Base-by-base conservation (phyloP, 2,888 invertebrate species). In the Hetaerina titia region DNA sequence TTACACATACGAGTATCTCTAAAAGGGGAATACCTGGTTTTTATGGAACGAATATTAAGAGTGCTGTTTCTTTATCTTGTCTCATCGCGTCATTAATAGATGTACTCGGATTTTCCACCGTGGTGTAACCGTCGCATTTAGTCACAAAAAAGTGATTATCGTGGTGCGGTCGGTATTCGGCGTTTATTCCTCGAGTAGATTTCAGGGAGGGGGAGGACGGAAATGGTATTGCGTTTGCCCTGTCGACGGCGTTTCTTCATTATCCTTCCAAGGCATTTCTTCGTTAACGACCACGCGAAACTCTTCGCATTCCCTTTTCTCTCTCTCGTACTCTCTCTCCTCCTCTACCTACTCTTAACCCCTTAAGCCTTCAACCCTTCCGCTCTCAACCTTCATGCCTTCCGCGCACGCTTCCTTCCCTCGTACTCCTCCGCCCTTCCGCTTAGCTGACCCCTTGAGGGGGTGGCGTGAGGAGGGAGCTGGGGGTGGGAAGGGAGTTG, bases 181-280 rank as follows among this genome's bases (percentile, higher is more conserved):
- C 69, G 17, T 69, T 69, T 69, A 69, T n/a, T 69, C 69, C 45
- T n/a, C 69, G n/a, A 8, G n/a, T 45, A 45, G 45, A 45, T n/a
- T n/a, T n/a, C 0, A 25, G 2, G 81, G 11, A 31, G 13, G 31
- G 45, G 5, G 69, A 8, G 69, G n/a, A 8, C 13, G 31, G 81
- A 13, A 81, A 81, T 81, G 81, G 81, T 81, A 81, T 81, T 81
- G 81, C 81, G 81, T 81, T 81, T 81, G 81, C 81, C 81, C 31
- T 31, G 81, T 81, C 81, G 81, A 81, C 81, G 81, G 81, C 31
- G 81, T 81, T 81, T 81, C 81, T 81, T 81, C 81, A 81, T 81
- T 81, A 81, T 81, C 81, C 81, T 81, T 81, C 81, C 81, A 31
- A 81, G 81, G 81, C 81, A 81, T 81, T 81, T 81, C 81, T 81